phyloP scores from a whole-genome alignment of 2,113 vertebrate genomes.

The Candoia aspera region DNA sequence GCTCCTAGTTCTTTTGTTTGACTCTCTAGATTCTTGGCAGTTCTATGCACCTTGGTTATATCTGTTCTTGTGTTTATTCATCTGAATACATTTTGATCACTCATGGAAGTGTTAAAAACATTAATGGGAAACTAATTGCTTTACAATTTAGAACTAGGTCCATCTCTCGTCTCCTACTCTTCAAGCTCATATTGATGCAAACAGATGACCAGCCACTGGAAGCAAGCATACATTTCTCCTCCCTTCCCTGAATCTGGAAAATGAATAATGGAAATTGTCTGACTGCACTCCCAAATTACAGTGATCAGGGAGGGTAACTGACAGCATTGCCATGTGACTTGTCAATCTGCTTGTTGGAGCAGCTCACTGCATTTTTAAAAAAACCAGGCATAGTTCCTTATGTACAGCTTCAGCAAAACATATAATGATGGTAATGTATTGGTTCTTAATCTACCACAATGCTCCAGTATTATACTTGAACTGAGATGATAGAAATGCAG shows the following conservation, averaged over 20 bases:
- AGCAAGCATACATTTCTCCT: not conserved
- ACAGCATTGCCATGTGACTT: slow-evolving; percentile 9
- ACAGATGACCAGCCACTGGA: not conserved
- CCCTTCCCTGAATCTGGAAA: not conserved
- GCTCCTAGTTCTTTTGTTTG: not conserved
- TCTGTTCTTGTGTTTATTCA: not conserved
- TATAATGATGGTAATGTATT: slow-evolving; percentile 1
- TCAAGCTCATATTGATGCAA: not conserved
- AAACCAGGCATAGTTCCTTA: not conserved
- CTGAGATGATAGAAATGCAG: not conserved
- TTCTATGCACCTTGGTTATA: not conserved
- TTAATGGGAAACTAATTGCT: not conserved
- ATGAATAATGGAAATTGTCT: slow-evolving; percentile 35
- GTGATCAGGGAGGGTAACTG: slow-evolving; percentile 22
- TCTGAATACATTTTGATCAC: not conserved
- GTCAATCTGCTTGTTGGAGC: slow-evolving; percentile 10
- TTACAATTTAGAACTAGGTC: not conserved
- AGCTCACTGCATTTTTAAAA: not conserved
- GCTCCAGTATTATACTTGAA: not conserved
- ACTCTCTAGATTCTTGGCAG: not conserved
- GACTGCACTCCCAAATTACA: slow-evolving; percentile 26
- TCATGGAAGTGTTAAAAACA: not conserved
- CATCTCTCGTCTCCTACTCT: not conserved
- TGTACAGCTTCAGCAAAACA: not conserved
- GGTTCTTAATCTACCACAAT: not conserved